Evolutionary conservation across 2,797 vertebrate species (phyloP).

Genomic region (Syngnathus rostellatus): DNA sequence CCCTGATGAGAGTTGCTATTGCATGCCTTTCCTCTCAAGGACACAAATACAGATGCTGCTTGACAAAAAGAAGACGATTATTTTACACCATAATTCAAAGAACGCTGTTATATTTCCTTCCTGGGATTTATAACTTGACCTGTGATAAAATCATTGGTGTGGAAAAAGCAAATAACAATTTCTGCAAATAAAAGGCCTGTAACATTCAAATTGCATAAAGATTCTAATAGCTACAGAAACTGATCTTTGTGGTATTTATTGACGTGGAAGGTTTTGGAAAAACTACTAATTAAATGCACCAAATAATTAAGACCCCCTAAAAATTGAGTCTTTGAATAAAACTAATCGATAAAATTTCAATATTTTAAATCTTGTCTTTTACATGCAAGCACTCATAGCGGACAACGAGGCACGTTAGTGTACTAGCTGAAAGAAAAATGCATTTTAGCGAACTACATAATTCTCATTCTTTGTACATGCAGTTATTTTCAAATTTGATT

Average conservation of each 20-base stretch:
- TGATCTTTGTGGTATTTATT: neutral
- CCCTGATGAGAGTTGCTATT: constrained; percentile 56
- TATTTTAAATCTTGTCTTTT: neutral
- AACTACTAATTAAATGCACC: too few species aligned
- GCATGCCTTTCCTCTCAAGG: constrained; percentile 36
- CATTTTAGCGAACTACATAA: neutral
- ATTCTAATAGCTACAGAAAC: neutral
- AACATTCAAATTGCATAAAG: neutral
- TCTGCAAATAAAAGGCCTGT: neutral
- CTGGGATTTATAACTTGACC: neutral
- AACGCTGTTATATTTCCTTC: constrained; percentile 9
- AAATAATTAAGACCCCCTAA: too few species aligned
- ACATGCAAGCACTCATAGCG: neutral
- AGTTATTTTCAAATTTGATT: neutral
- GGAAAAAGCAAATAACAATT: neutral
- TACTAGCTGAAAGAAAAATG: neutral
- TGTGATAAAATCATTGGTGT: neutral
- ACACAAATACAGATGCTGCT: constrained; percentile 24
- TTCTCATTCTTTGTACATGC: neutral
- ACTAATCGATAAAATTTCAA: too few species aligned
- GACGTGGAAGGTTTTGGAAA: too few species aligned
- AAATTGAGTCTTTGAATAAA: too few species aligned
- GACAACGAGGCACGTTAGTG: neutral
- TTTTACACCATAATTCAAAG: constrained; percentile 40
- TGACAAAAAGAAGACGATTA: constrained; percentile 21